A percentile compares a stretch with the other conserved stretches of the same genome.
Conservation (phyloP, 2,113 vertebrate genomes). For the Cettia cetti region DNA sequence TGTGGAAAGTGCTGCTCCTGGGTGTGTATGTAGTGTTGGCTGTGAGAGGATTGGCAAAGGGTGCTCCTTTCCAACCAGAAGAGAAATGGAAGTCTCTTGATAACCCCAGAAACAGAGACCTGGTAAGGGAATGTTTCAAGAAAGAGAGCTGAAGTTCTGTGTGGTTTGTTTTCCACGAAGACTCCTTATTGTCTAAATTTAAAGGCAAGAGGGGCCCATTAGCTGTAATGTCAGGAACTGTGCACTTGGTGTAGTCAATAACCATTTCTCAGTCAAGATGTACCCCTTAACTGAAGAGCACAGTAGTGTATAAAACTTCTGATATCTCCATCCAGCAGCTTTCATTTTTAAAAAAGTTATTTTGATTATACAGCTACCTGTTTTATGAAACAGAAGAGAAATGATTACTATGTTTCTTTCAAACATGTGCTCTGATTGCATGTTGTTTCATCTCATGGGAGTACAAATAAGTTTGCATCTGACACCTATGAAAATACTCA, state of each 20-base stretch:
- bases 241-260: neutral
- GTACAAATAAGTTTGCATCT: neutral
- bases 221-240: neutral
- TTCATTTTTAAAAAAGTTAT: neutral
- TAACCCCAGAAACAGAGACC: constrained; percentile 71
- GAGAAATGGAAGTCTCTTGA: constrained; percentile 73
- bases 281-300: neutral
- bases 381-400: neutral
- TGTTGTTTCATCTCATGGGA: neutral
- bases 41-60: neutral
- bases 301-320: neutral
- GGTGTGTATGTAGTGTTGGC: constrained; percentile 17
- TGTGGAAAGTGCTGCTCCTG: constrained; percentile 53
- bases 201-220: neutral
- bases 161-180: neutral
- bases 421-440: neutral
- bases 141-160: neutral
- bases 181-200: neutral
- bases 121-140: constrained; percentile 62
- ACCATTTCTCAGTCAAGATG: constrained; percentile 10
- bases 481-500: neutral
- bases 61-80: constrained; percentile 30
- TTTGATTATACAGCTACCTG: neutral
- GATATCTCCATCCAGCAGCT: neutral
- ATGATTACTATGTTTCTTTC: neutral